Conservation (phyloP, 2,797 vertebrate species). For the Typhlichthys eigenmanni region DNA sequence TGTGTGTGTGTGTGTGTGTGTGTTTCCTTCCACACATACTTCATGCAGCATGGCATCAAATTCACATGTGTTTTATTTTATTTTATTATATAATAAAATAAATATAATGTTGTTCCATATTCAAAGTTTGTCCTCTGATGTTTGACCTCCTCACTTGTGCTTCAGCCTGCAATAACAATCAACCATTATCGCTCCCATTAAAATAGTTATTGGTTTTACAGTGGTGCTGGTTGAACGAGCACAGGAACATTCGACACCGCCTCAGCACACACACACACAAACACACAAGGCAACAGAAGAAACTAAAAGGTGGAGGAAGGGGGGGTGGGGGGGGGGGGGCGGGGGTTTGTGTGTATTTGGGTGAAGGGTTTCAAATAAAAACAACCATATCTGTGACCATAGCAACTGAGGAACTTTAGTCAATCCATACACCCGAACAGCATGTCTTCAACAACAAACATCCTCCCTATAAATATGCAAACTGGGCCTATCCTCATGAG, state of each 20-base stretch:
- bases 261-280: slow-evolving; percentile 6
- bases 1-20: background rate
- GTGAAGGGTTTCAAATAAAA: slow-evolving; percentile 62
- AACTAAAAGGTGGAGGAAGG: background rate
- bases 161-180: background rate
- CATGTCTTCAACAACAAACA: slow-evolving; percentile 73
- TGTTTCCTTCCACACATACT: background rate
- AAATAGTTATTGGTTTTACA: background rate
- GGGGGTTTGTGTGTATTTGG: slow-evolving; percentile 36
- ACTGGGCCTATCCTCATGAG: slow-evolving; percentile 43
- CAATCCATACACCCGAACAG: slow-evolving; percentile 73
- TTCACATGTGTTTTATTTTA: no score
- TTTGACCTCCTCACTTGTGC: background rate
- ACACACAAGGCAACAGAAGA: background rate
- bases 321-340: slow-evolving; percentile 1
- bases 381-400: slow-evolving; percentile 71
- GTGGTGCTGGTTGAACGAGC: background rate
- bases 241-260: background rate
- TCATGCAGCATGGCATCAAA: background rate
- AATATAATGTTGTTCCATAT: no score
- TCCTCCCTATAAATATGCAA: slow-evolving; percentile 75
- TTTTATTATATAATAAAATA: no score
- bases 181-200: background rate
- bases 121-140: no score
- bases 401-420: slow-evolving; percentile 69